These are phyloP conservation scores for Microcebus murinus DNA, from an alignment of 2,113 vertebrate genomes.

Conservation along the genomic window DNA sequence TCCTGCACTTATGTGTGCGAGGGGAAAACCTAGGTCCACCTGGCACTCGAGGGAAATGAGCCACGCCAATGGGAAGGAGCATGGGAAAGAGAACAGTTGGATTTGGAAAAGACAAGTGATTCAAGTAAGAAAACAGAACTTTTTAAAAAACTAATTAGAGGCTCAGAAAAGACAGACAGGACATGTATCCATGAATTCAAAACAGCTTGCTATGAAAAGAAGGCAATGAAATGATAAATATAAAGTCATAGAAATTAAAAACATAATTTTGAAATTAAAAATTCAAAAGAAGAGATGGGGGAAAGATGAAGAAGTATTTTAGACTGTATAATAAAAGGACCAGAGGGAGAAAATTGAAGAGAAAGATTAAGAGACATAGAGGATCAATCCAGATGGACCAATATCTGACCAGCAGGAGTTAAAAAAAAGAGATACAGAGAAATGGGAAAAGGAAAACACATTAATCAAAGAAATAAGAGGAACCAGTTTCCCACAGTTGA, in stretches of 20 bases:
- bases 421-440: not conserved
- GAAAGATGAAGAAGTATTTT: not conserved
- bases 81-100: not conserved
- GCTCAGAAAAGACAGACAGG: not conserved
- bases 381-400: not conserved
- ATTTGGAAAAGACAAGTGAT: not conserved
- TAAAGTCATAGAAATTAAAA: not conserved
- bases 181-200: not conserved
- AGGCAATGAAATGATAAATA: not conserved
- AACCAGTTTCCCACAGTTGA: not conserved
- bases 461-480: not conserved
- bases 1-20: not conserved
- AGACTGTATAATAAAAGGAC: not conserved
- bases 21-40: not conserved
- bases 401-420: not conserved
- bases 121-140: not conserved
- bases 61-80: not conserved
- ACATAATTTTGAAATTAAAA: not conserved
- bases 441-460: not conserved
- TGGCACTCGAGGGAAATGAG: not conserved
- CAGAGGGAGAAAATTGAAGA: not conserved
- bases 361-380: not conserved
- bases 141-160: not conserved
- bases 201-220: not conserved
- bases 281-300: not conserved